Percentiles rank a stretch among this genome's conserved stretches.
Evolutionary conservation across 1,140 invertebrate species (phyloP).

Genomic region (Chymomyza costata): DNA sequence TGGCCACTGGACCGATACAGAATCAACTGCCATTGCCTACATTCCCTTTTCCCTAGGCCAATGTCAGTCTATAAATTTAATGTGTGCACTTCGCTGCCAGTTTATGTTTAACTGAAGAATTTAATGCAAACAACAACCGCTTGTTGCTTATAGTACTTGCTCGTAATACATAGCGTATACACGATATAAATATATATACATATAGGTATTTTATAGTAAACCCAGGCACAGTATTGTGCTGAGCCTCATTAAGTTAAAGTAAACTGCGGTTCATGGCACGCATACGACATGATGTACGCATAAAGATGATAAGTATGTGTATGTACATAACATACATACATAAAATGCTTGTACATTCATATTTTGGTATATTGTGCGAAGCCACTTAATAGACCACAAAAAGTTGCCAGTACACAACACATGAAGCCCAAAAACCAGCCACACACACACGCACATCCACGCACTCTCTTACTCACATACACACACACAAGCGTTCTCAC

Average conservation of each 20-base stretch:
- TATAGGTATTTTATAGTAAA: too few relatives aligned
- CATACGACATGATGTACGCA: slow-evolving; percentile 47
- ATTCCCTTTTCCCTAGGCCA: slow-evolving; percentile 10
- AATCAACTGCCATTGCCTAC: background rate
- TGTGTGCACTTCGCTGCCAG: slow-evolving; percentile 40
- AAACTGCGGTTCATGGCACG: slow-evolving; percentile 22
- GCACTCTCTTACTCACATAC: slow-evolving; percentile 8
- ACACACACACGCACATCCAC: slow-evolving; percentile 9
- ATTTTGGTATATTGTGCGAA: slow-evolving; percentile 55
- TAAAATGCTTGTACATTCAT: slow-evolving; percentile 44
- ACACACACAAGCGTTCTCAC: slow-evolving; percentile 4
- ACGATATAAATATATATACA: too few relatives aligned
- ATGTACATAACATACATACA: too few relatives aligned
- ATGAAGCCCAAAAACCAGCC: slow-evolving; percentile 45
- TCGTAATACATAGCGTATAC: too few relatives aligned
- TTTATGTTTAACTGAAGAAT: slow-evolving; percentile 10
- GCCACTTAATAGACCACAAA: slow-evolving; percentile 71
- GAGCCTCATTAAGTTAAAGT: too few relatives aligned
- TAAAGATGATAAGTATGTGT: too few relatives aligned
- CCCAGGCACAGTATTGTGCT: too few relatives aligned
- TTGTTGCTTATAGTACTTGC: slow-evolving; percentile 64
- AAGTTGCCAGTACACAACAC: too few relatives aligned
- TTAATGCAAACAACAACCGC: slow-evolving; percentile 25
- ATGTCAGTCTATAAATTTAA: background rate
- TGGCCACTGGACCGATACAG: background rate